Conservation (phyloP, 2,797 vertebrate genomes). For the Sebastes jordani region DNA sequence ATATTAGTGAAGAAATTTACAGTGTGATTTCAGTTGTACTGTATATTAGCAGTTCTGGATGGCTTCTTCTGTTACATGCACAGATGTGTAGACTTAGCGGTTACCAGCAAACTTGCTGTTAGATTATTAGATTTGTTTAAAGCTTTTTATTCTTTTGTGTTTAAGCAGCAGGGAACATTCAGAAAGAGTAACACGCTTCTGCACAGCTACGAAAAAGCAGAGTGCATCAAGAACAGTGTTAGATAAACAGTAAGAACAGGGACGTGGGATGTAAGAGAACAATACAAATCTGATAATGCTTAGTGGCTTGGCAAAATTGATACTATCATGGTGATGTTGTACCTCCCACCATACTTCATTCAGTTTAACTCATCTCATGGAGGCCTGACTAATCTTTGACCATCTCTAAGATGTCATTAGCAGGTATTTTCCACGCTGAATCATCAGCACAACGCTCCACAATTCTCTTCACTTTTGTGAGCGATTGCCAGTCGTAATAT, state of each 20-base stretch:
- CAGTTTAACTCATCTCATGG: neutral
- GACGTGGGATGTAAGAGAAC: neutral
- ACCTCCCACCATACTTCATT: neutral
- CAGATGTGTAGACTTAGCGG: neutral
- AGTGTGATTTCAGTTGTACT: neutral
- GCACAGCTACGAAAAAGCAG: neutral
- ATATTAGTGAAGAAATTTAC: neutral
- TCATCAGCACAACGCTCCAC: neutral
- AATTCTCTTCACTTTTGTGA: conserved; percentile 1
- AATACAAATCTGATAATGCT: neutral
- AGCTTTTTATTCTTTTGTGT: neutral
- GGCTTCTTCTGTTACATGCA: neutral
- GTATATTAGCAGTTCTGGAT: too few relatives aligned
- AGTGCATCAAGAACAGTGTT: neutral
- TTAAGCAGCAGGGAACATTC: neutral
- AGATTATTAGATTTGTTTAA: neutral
- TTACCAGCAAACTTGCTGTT: neutral
- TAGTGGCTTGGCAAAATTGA: neutral
- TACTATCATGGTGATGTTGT: neutral
- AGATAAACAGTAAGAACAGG: neutral
- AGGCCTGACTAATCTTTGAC: neutral
- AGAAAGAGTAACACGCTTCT: neutral
- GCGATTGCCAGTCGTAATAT: conserved; percentile 16
- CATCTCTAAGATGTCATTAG: conserved; percentile 28
- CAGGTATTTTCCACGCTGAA: conserved; percentile 4